Conservation (phyloP, 2,113 vertebrate species). For the Corythornis vintsioides region DNA sequence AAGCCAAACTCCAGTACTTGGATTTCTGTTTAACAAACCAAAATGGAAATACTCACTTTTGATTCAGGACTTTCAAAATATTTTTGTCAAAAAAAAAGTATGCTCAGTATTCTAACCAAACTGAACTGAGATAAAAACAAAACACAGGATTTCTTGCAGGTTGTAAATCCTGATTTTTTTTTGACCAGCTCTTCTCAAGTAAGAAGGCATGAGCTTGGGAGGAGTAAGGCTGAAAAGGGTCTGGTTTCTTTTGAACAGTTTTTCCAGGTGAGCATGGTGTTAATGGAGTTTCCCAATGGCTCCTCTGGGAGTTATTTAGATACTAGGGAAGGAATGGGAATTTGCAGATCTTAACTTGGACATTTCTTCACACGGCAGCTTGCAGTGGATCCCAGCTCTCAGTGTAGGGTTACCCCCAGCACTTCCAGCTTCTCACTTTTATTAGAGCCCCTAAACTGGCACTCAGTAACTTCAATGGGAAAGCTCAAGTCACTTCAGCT, state of each 20-base stretch:
- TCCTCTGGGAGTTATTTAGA: slow-evolving; percentile 36
- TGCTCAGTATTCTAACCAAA: not conserved
- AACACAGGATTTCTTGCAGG: not conserved
- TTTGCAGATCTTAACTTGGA: slow-evolving; percentile 10
- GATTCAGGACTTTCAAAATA: not conserved
- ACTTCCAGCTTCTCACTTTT: slow-evolving; percentile 29
- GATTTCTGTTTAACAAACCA: not conserved
- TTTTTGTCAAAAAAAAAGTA: not conserved
- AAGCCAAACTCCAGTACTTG: not conserved
- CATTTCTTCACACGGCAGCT: slow-evolving; percentile 34
- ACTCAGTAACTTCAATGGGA: not conserved
- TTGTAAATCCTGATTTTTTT: not conserved
- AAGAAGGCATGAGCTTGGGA: not conserved
- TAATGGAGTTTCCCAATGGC: slow-evolving; percentile 38
- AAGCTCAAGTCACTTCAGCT: slow-evolving; percentile 14
- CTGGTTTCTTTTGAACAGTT: slow-evolving; percentile 48
- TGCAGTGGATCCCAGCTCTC: slow-evolving; percentile 3
- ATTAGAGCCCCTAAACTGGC: slow-evolving; percentile 20
- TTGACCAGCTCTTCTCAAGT: not conserved
- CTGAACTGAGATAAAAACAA: slow-evolving; percentile 17
- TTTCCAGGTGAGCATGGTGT: slow-evolving; percentile 48
- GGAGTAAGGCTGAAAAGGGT: not conserved
- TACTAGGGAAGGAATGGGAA: slow-evolving; percentile 15
- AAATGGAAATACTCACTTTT: not conserved
- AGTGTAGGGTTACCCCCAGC: not conserved